Evolutionary conservation across 2,113 vertebrate genomes (phyloP), one percentile per base, ranked within the genome.

Genomic region (Etheostoma cragini): DNA sequence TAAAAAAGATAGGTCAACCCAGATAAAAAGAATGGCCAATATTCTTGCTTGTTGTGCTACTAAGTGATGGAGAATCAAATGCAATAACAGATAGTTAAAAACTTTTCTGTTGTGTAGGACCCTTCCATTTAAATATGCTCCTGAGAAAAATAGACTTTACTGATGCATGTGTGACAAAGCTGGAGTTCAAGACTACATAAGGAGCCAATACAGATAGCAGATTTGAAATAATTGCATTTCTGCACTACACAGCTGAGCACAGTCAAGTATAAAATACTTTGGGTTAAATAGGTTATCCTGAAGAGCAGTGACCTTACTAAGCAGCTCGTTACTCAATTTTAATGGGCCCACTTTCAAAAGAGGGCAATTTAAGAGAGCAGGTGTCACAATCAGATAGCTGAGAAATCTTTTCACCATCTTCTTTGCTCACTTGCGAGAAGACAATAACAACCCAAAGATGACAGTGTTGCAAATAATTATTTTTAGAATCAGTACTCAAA

Each of bases 141-240:
- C 50, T 69, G 45, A n/a, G n/a, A 45, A 50, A 68, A 69, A 52
- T 69, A 69, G 12, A 69, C 21, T 4, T 50, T 21, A 26, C 21
- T 30, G n/a, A 53, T 61, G 64, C 17, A 5, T 61, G 1, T 42
- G 6, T 70, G 54, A 38, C 42, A 52, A 22, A 62, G 35, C 11
- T 42, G 1, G 4, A 61, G 16, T 19, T 61, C 17, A 63, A 35
- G 54, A 45, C 30, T 61, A n/a, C 52, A 16, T n/a, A 26, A 63
- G 49, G 7, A 63, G 8, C 17, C 56, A 61, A 17, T 24, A 10
- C 19, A 79, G 35, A 71, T 17, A 47, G 35, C 67, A 24, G 33
- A 68, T 45, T 33, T 38, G 5, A 70, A 69, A 62, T 62, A 78
- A 70, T 69, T 61, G n/a, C 56, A 45, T 69, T 38, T 53, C 19